Evolutionary conservation across 2,113 vertebrate species (phyloP), one percentile per base, ranked within the genome.

Genomic region (Microtus pennsylvanicus): DNA sequence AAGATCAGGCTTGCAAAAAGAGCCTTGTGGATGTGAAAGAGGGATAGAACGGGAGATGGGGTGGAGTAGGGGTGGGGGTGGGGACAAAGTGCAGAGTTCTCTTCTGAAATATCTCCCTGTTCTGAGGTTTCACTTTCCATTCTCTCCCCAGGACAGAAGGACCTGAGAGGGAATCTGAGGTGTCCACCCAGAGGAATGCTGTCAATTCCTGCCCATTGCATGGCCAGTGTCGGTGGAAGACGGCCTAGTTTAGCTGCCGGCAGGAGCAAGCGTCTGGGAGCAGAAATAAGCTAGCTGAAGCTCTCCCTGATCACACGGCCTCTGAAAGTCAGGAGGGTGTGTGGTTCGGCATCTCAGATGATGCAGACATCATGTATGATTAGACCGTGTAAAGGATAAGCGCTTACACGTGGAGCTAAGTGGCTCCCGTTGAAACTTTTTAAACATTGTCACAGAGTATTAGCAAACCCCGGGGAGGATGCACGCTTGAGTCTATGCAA

Each of bases 21-120:
- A 97, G 94, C 78, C 50, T 93, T 10, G 2, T 12, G 89, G 90
- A 92, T 5, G 4, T 26, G 85, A 93, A 93, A 90, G 93, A 93
- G 58, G 72, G 38, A 16, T 13, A 78, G 82, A 61, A 92, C 70
- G 88, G 47, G 86, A 47, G 26, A n/a, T 16, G 45, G 61, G 58
- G 81, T 58, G 50, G 38, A 76, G 33, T 11, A 24, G 42, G 42
- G 3, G 19, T 3, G 47, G 50, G 11, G 50, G 50, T 50, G 50
- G 1, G 1, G 77, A 96, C 78, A 70, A 94, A 97, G 87, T 96
- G 88, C 42, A 94, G 69, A 0, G 87, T 93, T 97, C 74, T 72
- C 83, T 97, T 89, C 81, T 65, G 93, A 94, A 45, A 12, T 94
- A 95, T 90, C 45, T 81, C 91, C 52, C 75, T 87, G 52, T 58